phyloP scores from a whole-genome alignment of 23 tunicate genomes.

The Diplosoma virens region DNA sequence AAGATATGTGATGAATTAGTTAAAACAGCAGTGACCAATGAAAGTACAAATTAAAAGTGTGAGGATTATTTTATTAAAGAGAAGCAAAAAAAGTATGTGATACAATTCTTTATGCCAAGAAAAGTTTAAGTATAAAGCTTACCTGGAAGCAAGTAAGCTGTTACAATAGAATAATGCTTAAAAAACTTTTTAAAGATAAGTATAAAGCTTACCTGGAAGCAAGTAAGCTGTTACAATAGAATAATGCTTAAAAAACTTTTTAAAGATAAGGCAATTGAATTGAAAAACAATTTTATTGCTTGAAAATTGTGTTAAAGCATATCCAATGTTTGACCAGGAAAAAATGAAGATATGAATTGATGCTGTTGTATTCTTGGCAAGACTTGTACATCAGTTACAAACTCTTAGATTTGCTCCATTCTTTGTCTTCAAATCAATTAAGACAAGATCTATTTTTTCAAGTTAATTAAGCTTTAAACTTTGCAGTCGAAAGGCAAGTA shows the following conservation, averaged over 20 bases:
- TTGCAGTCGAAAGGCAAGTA: neutral
- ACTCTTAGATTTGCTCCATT: neutral
- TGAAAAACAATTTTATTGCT: neutral
- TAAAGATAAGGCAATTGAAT: neutral
- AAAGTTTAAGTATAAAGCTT: neutral
- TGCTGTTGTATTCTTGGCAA: neutral
- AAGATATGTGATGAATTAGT: neutral
- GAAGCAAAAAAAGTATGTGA: slow-evolving; percentile 26
- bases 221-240: neutral
- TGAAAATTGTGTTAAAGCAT: neutral
- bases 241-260: neutral
- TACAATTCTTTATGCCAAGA: slow-evolving; percentile 1
- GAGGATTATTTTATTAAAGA: neutral
- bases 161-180: neutral
- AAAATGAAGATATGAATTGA: slow-evolving; percentile 8
- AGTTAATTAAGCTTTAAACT: neutral
- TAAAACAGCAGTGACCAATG: neutral
- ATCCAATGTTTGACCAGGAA: slow-evolving; percentile 4
- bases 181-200: too few species aligned
- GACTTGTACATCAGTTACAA: neutral
- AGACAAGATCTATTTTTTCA: neutral
- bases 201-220: slow-evolving; percentile 1
- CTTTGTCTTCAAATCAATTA: neutral
- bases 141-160: slow-evolving; percentile 5
- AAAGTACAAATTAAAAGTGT: neutral